Evolutionary conservation across 2,113 vertebrate genomes (phyloP).

Genomic region (Notarius quadriscutis): DNA sequence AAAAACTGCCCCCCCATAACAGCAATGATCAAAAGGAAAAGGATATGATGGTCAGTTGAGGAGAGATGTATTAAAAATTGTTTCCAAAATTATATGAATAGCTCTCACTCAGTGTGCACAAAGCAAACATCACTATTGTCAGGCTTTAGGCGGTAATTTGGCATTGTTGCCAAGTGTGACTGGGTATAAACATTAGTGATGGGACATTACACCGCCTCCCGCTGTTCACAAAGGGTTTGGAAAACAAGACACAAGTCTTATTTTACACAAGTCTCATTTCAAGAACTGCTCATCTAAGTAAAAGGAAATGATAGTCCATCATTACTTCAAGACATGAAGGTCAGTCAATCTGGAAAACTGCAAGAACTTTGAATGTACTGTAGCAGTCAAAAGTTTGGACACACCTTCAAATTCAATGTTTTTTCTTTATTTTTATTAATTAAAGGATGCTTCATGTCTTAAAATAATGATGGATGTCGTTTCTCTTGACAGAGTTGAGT

Average conservation of each 20-base stretch:
- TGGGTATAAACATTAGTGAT: slow-evolving; percentile 75
- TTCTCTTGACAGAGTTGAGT: too few species aligned
- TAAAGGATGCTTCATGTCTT: too few species aligned
- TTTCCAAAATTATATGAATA: background rate
- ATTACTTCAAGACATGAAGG: too few species aligned
- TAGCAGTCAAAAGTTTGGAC: too few species aligned
- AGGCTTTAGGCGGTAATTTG: slow-evolving; percentile 70
- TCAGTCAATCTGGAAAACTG: too few species aligned
- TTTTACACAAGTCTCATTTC: slow-evolving; percentile 4
- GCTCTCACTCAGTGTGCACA: slow-evolving; percentile 60
- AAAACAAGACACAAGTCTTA: slow-evolving; percentile 76
- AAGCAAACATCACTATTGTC: slow-evolving; percentile 66
- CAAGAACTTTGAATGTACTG: too few species aligned
- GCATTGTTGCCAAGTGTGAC: slow-evolving; percentile 77
- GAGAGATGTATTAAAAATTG: slow-evolving; percentile 1
- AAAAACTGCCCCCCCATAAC: background rate
- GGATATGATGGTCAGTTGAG: background rate
- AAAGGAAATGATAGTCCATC: too few species aligned
- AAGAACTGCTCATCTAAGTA: too few species aligned
- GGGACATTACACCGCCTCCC: slow-evolving; percentile 75
- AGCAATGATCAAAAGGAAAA: slow-evolving; percentile 15
- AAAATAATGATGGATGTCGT: too few species aligned
- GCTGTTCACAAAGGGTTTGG: slow-evolving; percentile 71
- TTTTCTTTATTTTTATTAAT: too few species aligned
- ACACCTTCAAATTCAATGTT: too few species aligned